Evolutionary conservation across 2,888 invertebrate genomes (phyloP).

Genomic region (Galeruca laticollis): DNA sequence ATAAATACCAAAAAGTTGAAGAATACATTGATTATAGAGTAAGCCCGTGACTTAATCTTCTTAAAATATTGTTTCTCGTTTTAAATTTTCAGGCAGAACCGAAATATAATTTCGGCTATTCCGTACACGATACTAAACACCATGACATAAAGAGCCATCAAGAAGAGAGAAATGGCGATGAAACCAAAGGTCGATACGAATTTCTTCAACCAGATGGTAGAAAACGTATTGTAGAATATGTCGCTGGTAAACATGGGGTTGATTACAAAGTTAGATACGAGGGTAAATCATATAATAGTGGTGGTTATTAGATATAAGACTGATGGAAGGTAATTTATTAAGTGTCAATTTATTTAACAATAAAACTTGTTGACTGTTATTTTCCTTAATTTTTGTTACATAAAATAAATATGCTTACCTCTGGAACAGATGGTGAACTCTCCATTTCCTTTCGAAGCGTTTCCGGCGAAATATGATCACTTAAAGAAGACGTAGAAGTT

Average conservation of each 20-base stretch:
- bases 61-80: not conserved
- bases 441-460: slow-evolving; percentile 48
- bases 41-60: slow-evolving; percentile 18
- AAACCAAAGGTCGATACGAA: slow-evolving; percentile 60
- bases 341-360: slow-evolving; percentile 49
- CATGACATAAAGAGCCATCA: slow-evolving; percentile 62
- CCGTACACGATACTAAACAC: slow-evolving; percentile 60
- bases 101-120: slow-evolving; percentile 62
- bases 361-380: slow-evolving; percentile 57
- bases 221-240: slow-evolving; percentile 62
- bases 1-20: slow-evolving; percentile 56
- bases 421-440: slow-evolving; percentile 37
- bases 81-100: slow-evolving; percentile 56
- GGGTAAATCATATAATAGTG: too few species aligned
- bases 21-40: slow-evolving; percentile 62
- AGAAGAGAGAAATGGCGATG: slow-evolving; percentile 60
- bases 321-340: slow-evolving; percentile 52
- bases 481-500: slow-evolving; percentile 45
- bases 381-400: slow-evolving; percentile 12
- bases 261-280: slow-evolving; percentile 59
- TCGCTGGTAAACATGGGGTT: slow-evolving; percentile 61
- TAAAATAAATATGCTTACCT: slow-evolving; percentile 43
- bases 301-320: too few species aligned
- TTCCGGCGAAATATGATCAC: slow-evolving; percentile 40
- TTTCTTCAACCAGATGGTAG: slow-evolving; percentile 62